Evolutionary conservation across 2,797 vertebrate genomes (phyloP).

Genomic region (Toxotes lorentzi): DNA sequence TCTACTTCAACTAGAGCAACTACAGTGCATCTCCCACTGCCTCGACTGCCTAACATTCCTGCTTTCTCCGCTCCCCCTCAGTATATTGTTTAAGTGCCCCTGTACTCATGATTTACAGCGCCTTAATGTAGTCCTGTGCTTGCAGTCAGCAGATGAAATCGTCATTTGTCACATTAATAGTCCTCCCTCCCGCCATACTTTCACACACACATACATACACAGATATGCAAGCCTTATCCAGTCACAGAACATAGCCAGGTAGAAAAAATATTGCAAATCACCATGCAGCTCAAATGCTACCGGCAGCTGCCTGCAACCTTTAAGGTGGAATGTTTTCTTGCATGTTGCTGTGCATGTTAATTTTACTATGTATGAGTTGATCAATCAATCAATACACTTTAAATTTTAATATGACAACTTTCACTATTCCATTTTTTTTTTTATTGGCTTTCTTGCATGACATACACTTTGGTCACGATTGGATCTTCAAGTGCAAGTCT

Average conservation of each 20-base stretch:
- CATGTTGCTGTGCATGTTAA: too few species aligned
- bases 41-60: constrained; percentile 6
- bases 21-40: constrained; percentile 13
- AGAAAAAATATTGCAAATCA: too few species aligned
- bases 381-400: too few species aligned
- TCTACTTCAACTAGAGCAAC: constrained; percentile 21
- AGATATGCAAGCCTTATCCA: constrained; percentile 30
- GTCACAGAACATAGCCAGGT: neutral
- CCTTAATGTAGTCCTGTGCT: constrained; percentile 74
- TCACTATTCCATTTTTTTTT: too few species aligned
- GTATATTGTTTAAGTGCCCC: constrained; percentile 57
- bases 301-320: too few species aligned
- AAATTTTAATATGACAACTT: too few species aligned
- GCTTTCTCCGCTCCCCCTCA: constrained; percentile 22
- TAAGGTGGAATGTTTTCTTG: too few species aligned
- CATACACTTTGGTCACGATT: too few species aligned
- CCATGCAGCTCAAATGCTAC: too few species aligned
- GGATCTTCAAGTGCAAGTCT: too few species aligned
- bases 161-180: constrained; percentile 80
- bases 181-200: constrained; percentile 55
- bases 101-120: constrained; percentile 63
- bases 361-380: too few species aligned
- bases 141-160: constrained; percentile 74
- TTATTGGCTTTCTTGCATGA: too few species aligned
- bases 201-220: constrained; percentile 31